Base-by-base conservation (phyloP, 2,888 invertebrate species). In the Coleophora flavipennella region DNA sequence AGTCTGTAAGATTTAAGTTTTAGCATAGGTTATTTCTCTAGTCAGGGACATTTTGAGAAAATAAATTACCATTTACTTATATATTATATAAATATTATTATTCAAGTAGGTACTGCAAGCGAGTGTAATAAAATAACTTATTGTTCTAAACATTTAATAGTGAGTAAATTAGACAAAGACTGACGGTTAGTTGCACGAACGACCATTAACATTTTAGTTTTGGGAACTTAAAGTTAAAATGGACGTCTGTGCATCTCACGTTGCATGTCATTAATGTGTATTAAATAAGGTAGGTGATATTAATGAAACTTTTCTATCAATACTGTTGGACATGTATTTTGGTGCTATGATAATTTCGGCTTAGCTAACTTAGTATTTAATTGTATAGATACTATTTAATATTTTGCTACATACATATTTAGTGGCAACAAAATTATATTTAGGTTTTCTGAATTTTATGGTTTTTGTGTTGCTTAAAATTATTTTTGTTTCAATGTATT, bases 261-360 rank as follows among this genome's bases (percentile, higher is more conserved):
- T n/a, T n/a, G n/a, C n/a, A n/a, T n/a, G n/a, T n/a, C n/a, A n/a
- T n/a, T n/a, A n/a, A n/a, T n/a, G n/a, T n/a, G n/a, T n/a, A n/a
- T n/a, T n/a, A n/a, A n/a, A n/a, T n/a, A n/a, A n/a, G n/a, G n/a
- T n/a, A n/a, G n/a, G n/a, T n/a, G n/a, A n/a, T 35, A 12, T 13
- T 31, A 25, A 31, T 67, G 83, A 79, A 83, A 83, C 80, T 83
- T 83, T 81, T 83, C 83, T 81, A 59, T 81, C 79, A 62, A 63
- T 75, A 73, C 73, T 52, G 38, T 56, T 63, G 59, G 71, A 68
- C 67, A 73, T 63, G 67, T 70, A 63, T 77, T 80, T 81, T 75
- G 83, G 83, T 84, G 83, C 83, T 84, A 81, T 65, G 59, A 73
- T 75, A 55, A 66, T 72, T 79, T 81, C 75, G 80, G 81, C 81